A percentile compares a stretch with the other conserved stretches of the same genome.
These are phyloP conservation scores for Nemoura dubitans DNA, from an alignment of 2,888 invertebrate genomes.

Conservation along the genomic window DNA sequence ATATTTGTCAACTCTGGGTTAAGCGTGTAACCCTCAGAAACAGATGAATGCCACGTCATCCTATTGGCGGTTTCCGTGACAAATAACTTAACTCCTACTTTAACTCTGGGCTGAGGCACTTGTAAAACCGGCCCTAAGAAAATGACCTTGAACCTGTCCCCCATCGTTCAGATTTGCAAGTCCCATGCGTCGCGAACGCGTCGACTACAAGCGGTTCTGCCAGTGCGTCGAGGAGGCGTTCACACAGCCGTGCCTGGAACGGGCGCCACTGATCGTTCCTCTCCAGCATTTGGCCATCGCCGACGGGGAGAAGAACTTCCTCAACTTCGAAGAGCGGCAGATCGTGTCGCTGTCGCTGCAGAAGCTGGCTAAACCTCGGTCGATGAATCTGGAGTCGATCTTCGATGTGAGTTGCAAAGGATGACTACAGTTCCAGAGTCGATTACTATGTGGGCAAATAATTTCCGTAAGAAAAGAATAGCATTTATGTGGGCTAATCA, in stretches of 20 bases:
- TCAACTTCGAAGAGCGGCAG: slow-evolving; percentile 78
- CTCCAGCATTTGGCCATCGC: slow-evolving; percentile 74
- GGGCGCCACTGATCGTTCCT: slow-evolving; percentile 74
- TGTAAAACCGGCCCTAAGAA: too few relatives aligned
- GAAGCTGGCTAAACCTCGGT: slow-evolving; percentile 72
- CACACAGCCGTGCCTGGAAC: slow-evolving; percentile 70
- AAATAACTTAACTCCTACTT: too few relatives aligned
- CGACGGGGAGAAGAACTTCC: slow-evolving; percentile 71
- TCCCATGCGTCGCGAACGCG: slow-evolving; percentile 61
- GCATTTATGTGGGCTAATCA: too few relatives aligned
- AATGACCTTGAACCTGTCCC: too few relatives aligned
- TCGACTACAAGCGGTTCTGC: slow-evolving; percentile 74
- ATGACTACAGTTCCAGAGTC: too few relatives aligned
- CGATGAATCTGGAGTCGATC: slow-evolving; percentile 74
- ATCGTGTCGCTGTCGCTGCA: slow-evolving; percentile 71
- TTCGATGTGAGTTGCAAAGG: slow-evolving; percentile 64
- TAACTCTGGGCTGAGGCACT: too few relatives aligned
- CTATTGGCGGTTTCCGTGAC: too few relatives aligned
- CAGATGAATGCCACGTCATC: too few relatives aligned
- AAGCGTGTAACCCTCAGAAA: too few relatives aligned
- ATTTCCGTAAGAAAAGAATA: too few relatives aligned
- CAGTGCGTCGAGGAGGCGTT: slow-evolving; percentile 75
- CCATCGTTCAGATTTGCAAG: slow-evolving; percentile 75
- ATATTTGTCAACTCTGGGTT: too few relatives aligned
- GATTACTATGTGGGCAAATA: too few relatives aligned